Percentiles rank a stretch among this genome's conserved stretches.
Conservation (phyloP, 64 coral and sea anemone genomes). For the Porites australiensis region DNA sequence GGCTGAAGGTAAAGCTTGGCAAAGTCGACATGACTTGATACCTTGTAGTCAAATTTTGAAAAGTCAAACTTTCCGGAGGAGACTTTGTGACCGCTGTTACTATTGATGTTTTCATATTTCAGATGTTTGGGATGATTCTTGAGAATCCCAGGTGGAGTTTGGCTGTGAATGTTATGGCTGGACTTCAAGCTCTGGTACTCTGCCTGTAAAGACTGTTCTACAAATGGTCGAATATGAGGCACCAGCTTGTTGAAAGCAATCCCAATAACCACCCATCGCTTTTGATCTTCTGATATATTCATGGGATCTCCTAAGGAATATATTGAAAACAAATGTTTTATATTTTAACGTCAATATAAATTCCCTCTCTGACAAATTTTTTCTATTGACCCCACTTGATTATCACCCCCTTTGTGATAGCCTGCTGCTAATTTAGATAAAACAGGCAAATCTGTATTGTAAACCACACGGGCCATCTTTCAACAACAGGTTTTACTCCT, state of each 20-base stretch:
- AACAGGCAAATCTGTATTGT: too few species aligned
- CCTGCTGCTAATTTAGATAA: too few species aligned
- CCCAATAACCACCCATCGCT: conserved; percentile 47
- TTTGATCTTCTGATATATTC: conserved; percentile 33
- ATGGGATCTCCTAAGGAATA: neutral
- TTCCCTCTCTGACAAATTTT: too few species aligned
- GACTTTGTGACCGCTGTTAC: neutral
- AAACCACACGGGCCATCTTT: too few species aligned
- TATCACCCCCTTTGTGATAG: too few species aligned
- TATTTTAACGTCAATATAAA: too few species aligned
- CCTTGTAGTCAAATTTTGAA: conserved; percentile 30
- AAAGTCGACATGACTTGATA: conserved; percentile 35
- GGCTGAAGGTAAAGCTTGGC: conserved; percentile 52
- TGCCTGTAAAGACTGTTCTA: conserved; percentile 18
- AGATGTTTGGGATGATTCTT: conserved; percentile 35
- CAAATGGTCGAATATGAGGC: conserved; percentile 32
- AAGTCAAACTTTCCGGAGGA: neutral
- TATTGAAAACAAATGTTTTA: too few species aligned
- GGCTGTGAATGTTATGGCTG: conserved; percentile 24
- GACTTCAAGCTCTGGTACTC: conserved; percentile 8
- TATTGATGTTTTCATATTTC: conserved; percentile 56
- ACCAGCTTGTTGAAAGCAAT: conserved; percentile 1
- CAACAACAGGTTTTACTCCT: too few species aligned
- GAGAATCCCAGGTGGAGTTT: neutral
- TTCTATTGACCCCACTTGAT: too few species aligned